Evolutionary conservation across 2,888 invertebrate species (phyloP), one percentile per base, ranked within the genome.

Genomic region (Latrodectus elegans): DNA sequence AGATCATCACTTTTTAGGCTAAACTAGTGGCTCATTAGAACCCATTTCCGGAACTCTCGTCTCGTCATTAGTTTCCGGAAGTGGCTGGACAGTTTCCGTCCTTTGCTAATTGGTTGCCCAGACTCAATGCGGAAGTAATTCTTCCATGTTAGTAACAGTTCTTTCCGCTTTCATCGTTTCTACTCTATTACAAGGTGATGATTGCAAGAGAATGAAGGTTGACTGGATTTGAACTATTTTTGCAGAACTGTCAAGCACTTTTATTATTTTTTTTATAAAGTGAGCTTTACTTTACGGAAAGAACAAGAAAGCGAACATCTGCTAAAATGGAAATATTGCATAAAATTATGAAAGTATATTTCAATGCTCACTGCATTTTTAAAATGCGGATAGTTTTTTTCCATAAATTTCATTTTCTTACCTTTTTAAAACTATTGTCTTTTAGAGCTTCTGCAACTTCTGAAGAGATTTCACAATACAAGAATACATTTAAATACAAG

Each of bases 61-160:
- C 75, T 75, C 68, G 53, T 68, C 82, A 82, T 82, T 82, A 82
- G 70, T 82, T 82, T 75, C 82, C 82, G 82, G 82, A 82, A 82
- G 82, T 82, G 82, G 82, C 82, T 49, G 75, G 82, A 82, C 82
- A 82, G 82, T 75, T 82, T 82, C 82, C 82, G 82, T 53, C 53
- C 75, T 38, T 75, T 67, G 75, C 75, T 75, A 75, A 75, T 74
- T 75, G 75, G 75, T 82, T 75, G 75, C 82, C 82, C 75, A 75
- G 68, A n/a, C 68, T 49, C n/a, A 11, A 11, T 74, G 22, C 74
- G 82, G 75, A 75, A 82, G 82, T 82, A 75, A 82, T 82, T 82
- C 75, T 82, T 75, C 82, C 82, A 75, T 82, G 82, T 82, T 82
- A 22, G 82, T 70, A 82, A 82, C 75, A 55, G 60, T 82, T 75